These are phyloP conservation scores for Salarias fasciatus DNA, from an alignment of 2,797 vertebrate genomes.

Conservation along the genomic window DNA sequence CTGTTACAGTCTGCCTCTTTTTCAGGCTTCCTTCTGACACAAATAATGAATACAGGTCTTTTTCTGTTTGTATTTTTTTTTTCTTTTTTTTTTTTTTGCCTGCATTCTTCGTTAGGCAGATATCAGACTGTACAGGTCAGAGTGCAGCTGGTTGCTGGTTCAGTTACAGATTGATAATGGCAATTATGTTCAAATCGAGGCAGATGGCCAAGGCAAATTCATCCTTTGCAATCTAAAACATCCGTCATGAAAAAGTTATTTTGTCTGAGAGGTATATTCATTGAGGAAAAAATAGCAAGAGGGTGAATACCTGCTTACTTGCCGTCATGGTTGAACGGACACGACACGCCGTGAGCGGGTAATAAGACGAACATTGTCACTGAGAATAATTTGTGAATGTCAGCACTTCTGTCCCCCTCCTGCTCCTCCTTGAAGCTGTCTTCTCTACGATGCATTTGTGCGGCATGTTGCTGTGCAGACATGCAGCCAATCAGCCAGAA, in stretches of 20 bases:
- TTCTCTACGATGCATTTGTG: conserved; percentile 37
- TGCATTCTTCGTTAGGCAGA: conserved; percentile 9
- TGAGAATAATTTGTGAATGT: conserved; percentile 52
- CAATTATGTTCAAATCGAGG: background rate
- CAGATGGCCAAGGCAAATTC: conserved; percentile 40
- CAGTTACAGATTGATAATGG: conserved; percentile 17
- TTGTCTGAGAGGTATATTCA: conserved; percentile 66
- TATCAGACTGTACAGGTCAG: conserved; percentile 12
- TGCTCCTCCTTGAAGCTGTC: conserved; percentile 49
- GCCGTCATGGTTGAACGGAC: conserved; percentile 44
- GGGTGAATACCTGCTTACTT: conserved; percentile 30
- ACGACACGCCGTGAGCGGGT: conserved; percentile 46
- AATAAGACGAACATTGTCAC: conserved; percentile 60
- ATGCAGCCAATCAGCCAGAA: too few relatives aligned
- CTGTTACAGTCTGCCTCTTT: conserved; percentile 30
- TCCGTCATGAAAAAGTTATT: conserved; percentile 76
- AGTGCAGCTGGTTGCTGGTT: conserved; percentile 2
- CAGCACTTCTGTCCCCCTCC: conserved; percentile 39
- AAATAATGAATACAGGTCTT: conserved; percentile 64
- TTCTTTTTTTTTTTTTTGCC: background rate
- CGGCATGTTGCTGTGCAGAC: too few relatives aligned
- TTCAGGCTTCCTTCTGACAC: conserved; percentile 18
- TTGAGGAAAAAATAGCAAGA: conserved; percentile 49
- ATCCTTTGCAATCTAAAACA: conserved; percentile 63
- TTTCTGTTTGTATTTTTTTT: too few relatives aligned